These are phyloP conservation scores for Eilema depressum DNA, from an alignment of 2,888 invertebrate species.

Conservation along the genomic window DNA sequence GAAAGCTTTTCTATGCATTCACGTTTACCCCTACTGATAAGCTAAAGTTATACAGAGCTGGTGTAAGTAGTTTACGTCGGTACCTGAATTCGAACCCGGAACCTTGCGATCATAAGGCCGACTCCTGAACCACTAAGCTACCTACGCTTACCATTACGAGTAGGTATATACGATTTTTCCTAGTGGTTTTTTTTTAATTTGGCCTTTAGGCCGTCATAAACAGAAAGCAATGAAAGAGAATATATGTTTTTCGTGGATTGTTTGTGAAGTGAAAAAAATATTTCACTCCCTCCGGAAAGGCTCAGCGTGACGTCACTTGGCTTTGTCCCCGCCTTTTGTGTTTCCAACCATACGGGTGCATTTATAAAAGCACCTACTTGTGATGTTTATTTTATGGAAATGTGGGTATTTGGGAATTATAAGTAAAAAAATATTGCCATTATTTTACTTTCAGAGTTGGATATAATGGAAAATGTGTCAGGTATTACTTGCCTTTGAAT, in stretches of 20 bases:
- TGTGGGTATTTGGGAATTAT: conserved; percentile 1
- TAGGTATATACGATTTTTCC: background rate
- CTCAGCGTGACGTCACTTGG: conserved; percentile 41
- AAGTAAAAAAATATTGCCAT: background rate
- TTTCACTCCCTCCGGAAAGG: conserved; percentile 30
- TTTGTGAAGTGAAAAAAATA: conserved; percentile 28
- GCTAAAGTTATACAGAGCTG: too few relatives aligned
- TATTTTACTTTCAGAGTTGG: background rate
- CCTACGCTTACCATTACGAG: background rate
- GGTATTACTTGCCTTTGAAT: background rate
- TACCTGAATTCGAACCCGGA: too few relatives aligned
- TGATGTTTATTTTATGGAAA: conserved; percentile 31
- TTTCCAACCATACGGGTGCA: conserved; percentile 35
- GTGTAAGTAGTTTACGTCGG: too few relatives aligned
- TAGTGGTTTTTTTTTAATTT: background rate
- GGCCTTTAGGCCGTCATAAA: background rate
- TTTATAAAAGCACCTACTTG: conserved; percentile 24
- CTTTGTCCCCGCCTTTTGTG: conserved; percentile 40
- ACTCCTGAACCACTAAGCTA: too few relatives aligned
- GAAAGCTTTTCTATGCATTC: too few relatives aligned
- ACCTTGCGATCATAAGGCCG: too few relatives aligned
- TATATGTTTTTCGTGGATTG: conserved; percentile 20
- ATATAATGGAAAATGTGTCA: background rate
- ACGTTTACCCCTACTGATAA: too few relatives aligned
- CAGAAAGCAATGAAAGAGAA: conserved; percentile 26